Evolutionary conservation across 2,888 invertebrate species (phyloP).

Genomic region (Lochmaea capreae): DNA sequence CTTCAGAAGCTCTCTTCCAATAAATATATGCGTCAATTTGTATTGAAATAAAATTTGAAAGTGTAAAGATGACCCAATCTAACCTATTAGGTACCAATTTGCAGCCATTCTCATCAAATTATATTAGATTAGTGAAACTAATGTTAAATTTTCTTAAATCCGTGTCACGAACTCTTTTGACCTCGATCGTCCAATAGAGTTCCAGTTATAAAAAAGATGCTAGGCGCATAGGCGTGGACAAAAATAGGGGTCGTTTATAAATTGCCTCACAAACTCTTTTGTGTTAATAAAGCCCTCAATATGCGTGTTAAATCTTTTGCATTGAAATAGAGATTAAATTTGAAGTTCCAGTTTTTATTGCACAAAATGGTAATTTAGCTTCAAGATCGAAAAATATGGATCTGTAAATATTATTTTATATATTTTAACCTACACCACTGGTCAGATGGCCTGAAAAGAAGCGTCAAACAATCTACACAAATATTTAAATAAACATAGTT

Average conservation of each 20-base stretch:
- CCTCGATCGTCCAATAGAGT: conserved; percentile 34
- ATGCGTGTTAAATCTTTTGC: too few relatives aligned
- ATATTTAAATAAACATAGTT: conserved; percentile 32
- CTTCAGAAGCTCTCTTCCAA: background rate
- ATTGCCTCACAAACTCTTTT: too few relatives aligned
- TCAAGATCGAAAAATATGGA: background rate
- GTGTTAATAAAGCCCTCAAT: too few relatives aligned
- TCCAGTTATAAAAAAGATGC: conserved; percentile 21
- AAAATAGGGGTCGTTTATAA: background rate
- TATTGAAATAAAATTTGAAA: conserved; percentile 24
- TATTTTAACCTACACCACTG: conserved; percentile 3
- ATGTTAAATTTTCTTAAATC: conserved; percentile 45
- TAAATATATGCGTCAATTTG: background rate
- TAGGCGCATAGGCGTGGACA: conserved; percentile 7
- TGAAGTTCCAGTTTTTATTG: too few relatives aligned
- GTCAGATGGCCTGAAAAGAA: conserved; percentile 27
- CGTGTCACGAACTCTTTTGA: conserved; percentile 47
- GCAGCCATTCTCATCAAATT: conserved; percentile 35
- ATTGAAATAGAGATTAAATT: too few relatives aligned
- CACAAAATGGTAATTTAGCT: too few relatives aligned
- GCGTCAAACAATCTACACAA: conserved; percentile 28
- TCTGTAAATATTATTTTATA: background rate
- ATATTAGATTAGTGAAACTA: conserved; percentile 47
- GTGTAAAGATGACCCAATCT: conserved; percentile 27
- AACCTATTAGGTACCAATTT: conserved; percentile 27